Percentiles rank a stretch among this genome's conserved stretches.
Conservation (phyloP, 2,797 vertebrate species). For the Myioborus miniatus region DNA sequence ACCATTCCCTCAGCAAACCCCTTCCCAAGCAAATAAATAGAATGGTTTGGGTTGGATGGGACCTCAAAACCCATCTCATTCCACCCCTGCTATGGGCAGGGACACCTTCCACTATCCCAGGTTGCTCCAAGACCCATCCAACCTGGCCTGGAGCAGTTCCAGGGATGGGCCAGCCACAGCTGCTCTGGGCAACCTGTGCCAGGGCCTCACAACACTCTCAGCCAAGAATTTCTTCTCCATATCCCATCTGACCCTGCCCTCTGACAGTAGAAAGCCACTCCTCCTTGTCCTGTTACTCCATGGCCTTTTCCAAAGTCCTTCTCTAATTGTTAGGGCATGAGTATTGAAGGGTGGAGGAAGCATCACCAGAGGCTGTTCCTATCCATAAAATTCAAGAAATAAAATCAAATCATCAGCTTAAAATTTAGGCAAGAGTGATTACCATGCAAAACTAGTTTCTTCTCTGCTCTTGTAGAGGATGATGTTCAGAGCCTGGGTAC, state of each 20-base stretch:
- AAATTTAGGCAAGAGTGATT: neutral
- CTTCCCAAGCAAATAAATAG: neutral
- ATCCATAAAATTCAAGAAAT: neutral
- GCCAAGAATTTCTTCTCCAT: neutral
- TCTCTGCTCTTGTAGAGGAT: neutral
- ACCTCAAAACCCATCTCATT: neutral
- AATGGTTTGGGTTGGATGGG: neutral
- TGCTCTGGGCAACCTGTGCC: neutral
- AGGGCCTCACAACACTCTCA: neutral
- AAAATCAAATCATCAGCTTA: neutral
- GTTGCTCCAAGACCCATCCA: neutral
- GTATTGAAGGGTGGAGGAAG: neutral
- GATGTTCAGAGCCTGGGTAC: neutral
- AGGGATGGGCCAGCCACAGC: neutral
- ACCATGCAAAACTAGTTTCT: neutral
- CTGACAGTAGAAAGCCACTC: neutral
- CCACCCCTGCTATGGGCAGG: neutral
- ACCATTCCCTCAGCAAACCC: neutral
- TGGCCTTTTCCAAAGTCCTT: neutral
- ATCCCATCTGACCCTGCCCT: neutral
- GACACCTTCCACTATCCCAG: rapidly evolving
- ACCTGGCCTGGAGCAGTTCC: neutral
- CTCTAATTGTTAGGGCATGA: neutral
- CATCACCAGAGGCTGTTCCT: neutral
- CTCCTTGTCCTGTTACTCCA: neutral